These are phyloP conservation scores for Gallinago nigripennis DNA, from an alignment of 2,797 vertebrate genomes.

Conservation along the genomic window DNA sequence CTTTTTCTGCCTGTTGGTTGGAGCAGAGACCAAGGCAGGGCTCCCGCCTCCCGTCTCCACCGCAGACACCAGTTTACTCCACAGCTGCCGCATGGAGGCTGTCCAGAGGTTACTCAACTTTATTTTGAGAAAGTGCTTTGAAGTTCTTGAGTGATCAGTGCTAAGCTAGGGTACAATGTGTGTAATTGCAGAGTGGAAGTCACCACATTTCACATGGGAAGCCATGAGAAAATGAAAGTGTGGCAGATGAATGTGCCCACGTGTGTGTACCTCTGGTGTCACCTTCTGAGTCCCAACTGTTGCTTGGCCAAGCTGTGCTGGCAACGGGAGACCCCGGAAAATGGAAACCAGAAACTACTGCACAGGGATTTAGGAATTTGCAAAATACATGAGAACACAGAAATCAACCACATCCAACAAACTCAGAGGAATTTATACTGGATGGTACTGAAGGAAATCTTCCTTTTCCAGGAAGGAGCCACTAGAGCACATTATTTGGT, in stretches of 20 bases:
- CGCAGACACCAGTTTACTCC: accelerated
- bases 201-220: background rate
- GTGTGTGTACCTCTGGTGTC: background rate
- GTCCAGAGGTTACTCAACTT: background rate
- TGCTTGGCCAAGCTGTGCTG: background rate
- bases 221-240: background rate
- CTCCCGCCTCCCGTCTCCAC: background rate
- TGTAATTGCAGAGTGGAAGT: background rate
- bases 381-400: background rate
- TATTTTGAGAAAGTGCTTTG: background rate
- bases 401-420: background rate
- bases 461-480: background rate
- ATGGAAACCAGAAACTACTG: background rate
- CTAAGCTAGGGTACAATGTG: background rate
- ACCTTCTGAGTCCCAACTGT: background rate
- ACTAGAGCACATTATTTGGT: background rate
- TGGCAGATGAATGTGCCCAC: background rate
- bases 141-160: background rate
- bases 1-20: background rate
- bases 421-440: background rate
- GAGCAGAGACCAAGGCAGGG: background rate
- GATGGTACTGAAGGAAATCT: background rate
- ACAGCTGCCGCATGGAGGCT: background rate
- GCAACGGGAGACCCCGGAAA: background rate
- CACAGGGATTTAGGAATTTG: background rate